phyloP scores from a whole-genome alignment of 2,888 invertebrate genomes.

The Blastobasis lacticolella region DNA sequence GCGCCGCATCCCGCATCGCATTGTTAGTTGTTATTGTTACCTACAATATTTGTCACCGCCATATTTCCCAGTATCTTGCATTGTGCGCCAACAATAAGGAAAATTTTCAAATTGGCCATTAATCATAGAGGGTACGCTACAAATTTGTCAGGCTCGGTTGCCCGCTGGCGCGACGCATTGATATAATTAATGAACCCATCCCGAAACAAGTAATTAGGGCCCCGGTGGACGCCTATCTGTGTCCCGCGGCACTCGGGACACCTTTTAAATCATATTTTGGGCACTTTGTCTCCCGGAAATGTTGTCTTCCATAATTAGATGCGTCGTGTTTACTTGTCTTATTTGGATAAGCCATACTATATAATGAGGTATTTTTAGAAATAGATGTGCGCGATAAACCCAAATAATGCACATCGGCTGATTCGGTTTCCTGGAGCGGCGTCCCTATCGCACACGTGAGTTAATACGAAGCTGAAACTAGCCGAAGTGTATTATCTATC shows the following conservation, averaged over 20 bases:
- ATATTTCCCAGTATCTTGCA: slow-evolving; percentile 14
- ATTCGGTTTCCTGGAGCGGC: too few species aligned
- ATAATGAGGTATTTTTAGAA: too few species aligned
- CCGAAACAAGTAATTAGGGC: slow-evolving; percentile 34
- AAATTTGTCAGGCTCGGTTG: slow-evolving; percentile 44
- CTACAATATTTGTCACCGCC: slow-evolving; percentile 18
- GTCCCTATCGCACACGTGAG: too few species aligned
- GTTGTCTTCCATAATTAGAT: neutral
- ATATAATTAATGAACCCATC: slow-evolving; percentile 48
- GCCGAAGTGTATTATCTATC: too few species aligned
- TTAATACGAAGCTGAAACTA: too few species aligned
- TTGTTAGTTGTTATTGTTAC: too few species aligned
- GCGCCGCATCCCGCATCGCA: too few species aligned
- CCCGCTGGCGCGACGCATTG: slow-evolving; percentile 25
- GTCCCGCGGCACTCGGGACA: slow-evolving; percentile 3
- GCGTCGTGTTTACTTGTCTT: too few species aligned
- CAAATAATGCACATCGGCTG: too few species aligned
- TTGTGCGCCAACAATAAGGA: slow-evolving; percentile 39
- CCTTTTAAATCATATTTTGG: too few species aligned
- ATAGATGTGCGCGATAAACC: too few species aligned
- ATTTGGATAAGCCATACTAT: too few species aligned
- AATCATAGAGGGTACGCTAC: slow-evolving; percentile 40
- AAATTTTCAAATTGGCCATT: slow-evolving; percentile 45
- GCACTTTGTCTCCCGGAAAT: neutral
- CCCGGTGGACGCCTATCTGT: slow-evolving; percentile 15